Evolutionary conservation across 2,888 invertebrate genomes (phyloP), one percentile per base, ranked within the genome.

Genomic region (Phoenoteleia sp.): DNA sequence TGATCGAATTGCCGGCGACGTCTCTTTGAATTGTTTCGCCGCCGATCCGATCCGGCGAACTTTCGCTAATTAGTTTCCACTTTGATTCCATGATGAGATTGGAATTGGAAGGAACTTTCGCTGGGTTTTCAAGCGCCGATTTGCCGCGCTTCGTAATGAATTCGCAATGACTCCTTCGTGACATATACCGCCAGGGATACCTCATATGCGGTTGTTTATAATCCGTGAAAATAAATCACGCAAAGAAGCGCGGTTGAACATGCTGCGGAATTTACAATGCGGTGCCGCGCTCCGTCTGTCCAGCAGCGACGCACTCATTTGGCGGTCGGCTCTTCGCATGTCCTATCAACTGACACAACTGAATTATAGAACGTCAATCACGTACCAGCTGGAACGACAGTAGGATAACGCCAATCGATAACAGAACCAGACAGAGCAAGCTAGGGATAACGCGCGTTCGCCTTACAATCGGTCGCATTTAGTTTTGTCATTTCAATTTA

Each of bases 301-400:
- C 54, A 9, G 60, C 62, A 66, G 56, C 21, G 36, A 69, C 64
- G 52, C 77, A 79, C 69, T 83, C 83, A 69, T 83, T 74, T 74
- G 77, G 79, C 19, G 83, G 66, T 74, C 25, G 60, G 21, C 83
- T 72, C 86, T 87, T 89, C 87, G 86, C 86, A 85, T 87, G 89
- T 91, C 89, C 88, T 86, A 91, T 91, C 89, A 90, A 87, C 87
- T 87, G 87, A 84, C 88, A 85, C 87, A 89, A 90, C 87, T 90
- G 87, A 91, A 91, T 91, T 91, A 92, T 91, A 89, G 87, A 89
- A 92, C 87, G 90, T 91, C 90, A 89, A 89, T 91, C 89, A 88
- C 23, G 66, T 56, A 80, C 66, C 84, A 84, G 86, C 60, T 85
- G 84, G 81, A 85, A 85, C 76, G 81, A 81, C 81, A 81, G 69